A percentile compares a stretch with the other conserved stretches of the same genome.
phyloP scores from a whole-genome alignment of 1,140 invertebrate genomes.

The Ctenoplectra terminalis region DNA sequence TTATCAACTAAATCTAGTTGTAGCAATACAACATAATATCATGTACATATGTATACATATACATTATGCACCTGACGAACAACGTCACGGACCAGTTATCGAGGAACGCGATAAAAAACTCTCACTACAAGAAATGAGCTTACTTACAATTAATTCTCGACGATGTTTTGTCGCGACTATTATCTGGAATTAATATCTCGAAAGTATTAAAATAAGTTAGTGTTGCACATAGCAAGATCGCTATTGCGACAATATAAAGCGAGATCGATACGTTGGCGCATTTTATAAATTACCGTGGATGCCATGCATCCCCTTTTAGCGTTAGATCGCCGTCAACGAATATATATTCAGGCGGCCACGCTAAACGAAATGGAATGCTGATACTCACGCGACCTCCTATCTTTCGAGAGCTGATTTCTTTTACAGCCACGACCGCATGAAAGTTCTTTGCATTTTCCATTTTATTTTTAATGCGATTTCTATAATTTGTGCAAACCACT shows the following conservation, averaged over 20 bases:
- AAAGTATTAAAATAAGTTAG: slow-evolving; percentile 42
- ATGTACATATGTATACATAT: no score
- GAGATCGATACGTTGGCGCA: slow-evolving; percentile 37
- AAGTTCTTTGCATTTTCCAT: background rate
- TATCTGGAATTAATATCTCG: slow-evolving; percentile 60
- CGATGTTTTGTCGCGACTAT: slow-evolving; percentile 55
- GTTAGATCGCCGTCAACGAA: background rate
- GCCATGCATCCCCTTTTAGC: background rate
- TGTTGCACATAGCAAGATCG: background rate
- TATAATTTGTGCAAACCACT: background rate
- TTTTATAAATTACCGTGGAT: slow-evolving; percentile 49
- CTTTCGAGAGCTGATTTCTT: slow-evolving; percentile 7
- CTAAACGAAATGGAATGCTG: slow-evolving; percentile 18
- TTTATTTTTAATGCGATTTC: background rate
- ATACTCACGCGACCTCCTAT: slow-evolving; percentile 16
- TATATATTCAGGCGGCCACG: background rate
- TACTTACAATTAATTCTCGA: slow-evolving; percentile 38
- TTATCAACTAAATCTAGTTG: no score
- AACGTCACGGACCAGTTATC: slow-evolving; percentile 3
- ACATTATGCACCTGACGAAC: background rate
- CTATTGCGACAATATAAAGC: slow-evolving; percentile 14
- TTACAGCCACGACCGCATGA: background rate
- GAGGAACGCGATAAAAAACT: slow-evolving; percentile 23
- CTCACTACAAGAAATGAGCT: background rate
- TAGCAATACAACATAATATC: no score